A percentile compares a stretch with the other conserved stretches of the same genome.
Evolutionary conservation across 2,113 vertebrate species (phyloP).

Genomic region (Oxyura jamaicensis): DNA sequence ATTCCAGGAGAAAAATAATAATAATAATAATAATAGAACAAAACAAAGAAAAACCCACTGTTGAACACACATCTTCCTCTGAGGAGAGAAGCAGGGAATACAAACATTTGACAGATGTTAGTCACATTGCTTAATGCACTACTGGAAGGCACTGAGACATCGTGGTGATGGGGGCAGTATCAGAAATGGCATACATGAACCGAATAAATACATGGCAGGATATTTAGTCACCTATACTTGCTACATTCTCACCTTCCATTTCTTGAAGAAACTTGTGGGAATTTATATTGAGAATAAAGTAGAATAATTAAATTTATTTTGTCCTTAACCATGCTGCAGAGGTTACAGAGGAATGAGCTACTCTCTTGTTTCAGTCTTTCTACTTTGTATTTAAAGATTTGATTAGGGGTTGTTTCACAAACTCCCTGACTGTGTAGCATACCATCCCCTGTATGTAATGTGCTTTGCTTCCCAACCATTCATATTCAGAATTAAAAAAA

Average conservation of each 20-base stretch:
- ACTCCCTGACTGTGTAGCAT: conserved; percentile 9
- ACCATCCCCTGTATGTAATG: conserved; percentile 22
- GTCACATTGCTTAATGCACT: background rate
- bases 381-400: background rate
- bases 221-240: background rate
- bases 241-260: background rate
- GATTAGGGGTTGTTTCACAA: conserved; percentile 4
- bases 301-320: background rate
- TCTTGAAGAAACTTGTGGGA: background rate
- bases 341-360: background rate
- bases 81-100: conserved; percentile 17
- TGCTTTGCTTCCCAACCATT: conserved; percentile 45
- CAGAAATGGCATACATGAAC: background rate
- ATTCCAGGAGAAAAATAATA: background rate
- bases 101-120: conserved; percentile 39
- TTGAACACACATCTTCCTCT: background rate
- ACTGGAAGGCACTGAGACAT: background rate
- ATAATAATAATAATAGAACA: too few species aligned
- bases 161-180: background rate
- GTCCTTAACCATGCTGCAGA: background rate
- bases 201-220: background rate
- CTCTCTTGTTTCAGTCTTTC: background rate
- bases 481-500: conserved; percentile 31
- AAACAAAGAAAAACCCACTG: background rate
- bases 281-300: background rate